Conservation (phyloP, 2,888 invertebrate genomes). For the Drosophila helvetica region DNA sequence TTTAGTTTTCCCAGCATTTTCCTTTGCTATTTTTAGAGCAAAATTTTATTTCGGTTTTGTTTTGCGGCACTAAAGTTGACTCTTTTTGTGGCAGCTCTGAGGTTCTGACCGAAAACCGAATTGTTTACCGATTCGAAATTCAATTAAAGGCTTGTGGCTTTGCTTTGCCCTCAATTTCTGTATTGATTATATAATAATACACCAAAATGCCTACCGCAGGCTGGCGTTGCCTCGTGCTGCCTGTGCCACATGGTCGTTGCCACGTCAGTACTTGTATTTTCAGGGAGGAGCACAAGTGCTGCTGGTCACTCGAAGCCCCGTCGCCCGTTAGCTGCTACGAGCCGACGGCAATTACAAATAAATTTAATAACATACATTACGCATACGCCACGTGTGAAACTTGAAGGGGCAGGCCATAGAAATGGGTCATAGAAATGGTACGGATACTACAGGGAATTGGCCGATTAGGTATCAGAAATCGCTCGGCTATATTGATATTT, state of each 20-base stretch:
- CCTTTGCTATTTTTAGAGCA: constrained; percentile 66
- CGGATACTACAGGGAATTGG: background rate
- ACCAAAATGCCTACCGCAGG: background rate
- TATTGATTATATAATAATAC: constrained; percentile 73
- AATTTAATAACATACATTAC: constrained; percentile 55
- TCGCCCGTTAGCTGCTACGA: constrained; percentile 3
- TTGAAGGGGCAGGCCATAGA: constrained; percentile 7
- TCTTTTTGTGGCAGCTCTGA: constrained; percentile 49
- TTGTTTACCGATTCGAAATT: constrained; percentile 40
- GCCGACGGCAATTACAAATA: constrained; percentile 34
- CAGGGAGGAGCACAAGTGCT: background rate
- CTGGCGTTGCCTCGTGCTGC: constrained; percentile 16
- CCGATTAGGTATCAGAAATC: background rate
- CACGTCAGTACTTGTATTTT: constrained; percentile 50
- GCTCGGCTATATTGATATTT: background rate
- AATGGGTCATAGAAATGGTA: background rate
- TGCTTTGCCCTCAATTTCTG: constrained; percentile 44
- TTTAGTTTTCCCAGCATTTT: constrained; percentile 42
- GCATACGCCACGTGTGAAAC: constrained; percentile 48
- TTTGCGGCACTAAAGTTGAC: constrained; percentile 21
- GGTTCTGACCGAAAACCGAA: constrained; percentile 37
- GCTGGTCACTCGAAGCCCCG: background rate
- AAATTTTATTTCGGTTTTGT: constrained; percentile 70
- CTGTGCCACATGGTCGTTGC: constrained; percentile 53
- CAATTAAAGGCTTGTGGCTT: constrained; percentile 50